Conservation (phyloP, 2,113 vertebrate species). For the Polypterus bichir region DNA sequence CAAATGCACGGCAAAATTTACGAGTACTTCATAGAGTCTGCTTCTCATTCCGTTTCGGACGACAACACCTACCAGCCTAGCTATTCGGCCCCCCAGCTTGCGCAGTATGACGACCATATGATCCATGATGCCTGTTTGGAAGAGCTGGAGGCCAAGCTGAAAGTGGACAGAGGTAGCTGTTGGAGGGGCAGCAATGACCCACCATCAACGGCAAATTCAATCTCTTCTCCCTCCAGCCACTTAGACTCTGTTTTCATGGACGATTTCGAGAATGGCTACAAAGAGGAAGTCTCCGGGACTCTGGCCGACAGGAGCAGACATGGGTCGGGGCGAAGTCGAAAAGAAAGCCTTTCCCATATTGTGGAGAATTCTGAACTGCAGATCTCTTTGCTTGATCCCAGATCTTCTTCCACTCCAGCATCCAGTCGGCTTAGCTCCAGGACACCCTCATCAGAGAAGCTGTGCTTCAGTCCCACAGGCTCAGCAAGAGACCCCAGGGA, state of each 20-base stretch:
- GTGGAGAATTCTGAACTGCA: conserved; percentile 46
- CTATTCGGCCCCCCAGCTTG: neutral
- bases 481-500: conserved; percentile 14
- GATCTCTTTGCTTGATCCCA: conserved; percentile 26
- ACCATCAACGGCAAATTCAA: conserved; percentile 29
- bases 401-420: neutral
- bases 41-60: conserved; percentile 44
- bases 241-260: conserved; percentile 33
- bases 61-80: neutral
- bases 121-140: conserved; percentile 20
- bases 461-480: neutral
- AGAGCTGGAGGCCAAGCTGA: neutral
- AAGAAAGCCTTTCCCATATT: conserved; percentile 55
- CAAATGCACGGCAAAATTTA: conserved; percentile 67
- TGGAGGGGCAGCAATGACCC: conserved; percentile 20
- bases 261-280: conserved; percentile 10
- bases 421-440: neutral
- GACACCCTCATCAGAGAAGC: neutral
- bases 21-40: conserved; percentile 61
- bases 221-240: conserved; percentile 26
- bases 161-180: conserved; percentile 15
- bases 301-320: conserved; percentile 20
- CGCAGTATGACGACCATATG: conserved; percentile 18
- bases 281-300: conserved; percentile 15
- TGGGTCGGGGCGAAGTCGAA: conserved; percentile 32